Conservation (phyloP, 2,888 invertebrate species). For the Rhaphigaster nebulosa region DNA sequence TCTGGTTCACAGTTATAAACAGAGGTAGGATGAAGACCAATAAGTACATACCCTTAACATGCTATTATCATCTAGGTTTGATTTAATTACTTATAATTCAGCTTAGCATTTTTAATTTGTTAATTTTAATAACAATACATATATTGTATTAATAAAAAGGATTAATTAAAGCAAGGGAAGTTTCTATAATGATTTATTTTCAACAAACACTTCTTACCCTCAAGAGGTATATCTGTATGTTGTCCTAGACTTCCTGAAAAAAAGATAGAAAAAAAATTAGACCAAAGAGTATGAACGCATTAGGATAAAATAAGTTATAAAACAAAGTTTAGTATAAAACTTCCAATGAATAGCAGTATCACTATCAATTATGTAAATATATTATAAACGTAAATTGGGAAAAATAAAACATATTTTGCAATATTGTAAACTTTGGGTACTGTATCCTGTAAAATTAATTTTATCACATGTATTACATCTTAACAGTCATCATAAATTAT, state of each 20-base stretch:
- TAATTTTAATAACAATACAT: neutral
- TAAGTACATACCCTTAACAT: neutral
- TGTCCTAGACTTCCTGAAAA: constrained; percentile 42
- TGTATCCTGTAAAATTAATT: too few species aligned
- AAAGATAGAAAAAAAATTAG: neutral
- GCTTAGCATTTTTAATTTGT: neutral
- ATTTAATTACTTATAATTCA: neutral
- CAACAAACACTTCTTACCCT: neutral
- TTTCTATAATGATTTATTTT: neutral
- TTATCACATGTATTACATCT: too few species aligned
- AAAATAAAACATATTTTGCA: too few species aligned
- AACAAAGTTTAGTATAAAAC: neutral
- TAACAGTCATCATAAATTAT: too few species aligned
- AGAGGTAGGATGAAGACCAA: neutral
- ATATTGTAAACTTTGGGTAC: too few species aligned
- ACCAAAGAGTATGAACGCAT: neutral
- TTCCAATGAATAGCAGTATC: too few species aligned
- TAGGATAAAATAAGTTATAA: neutral
- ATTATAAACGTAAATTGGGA: too few species aligned
- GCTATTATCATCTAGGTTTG: neutral
- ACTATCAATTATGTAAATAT: too few species aligned
- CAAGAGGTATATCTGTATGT: constrained; percentile 39
- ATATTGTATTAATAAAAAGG: neutral
- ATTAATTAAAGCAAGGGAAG: neutral
- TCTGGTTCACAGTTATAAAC: too few species aligned